Base-by-base conservation (phyloP, 2,797 vertebrate species). In the Darevskia mixta region DNA sequence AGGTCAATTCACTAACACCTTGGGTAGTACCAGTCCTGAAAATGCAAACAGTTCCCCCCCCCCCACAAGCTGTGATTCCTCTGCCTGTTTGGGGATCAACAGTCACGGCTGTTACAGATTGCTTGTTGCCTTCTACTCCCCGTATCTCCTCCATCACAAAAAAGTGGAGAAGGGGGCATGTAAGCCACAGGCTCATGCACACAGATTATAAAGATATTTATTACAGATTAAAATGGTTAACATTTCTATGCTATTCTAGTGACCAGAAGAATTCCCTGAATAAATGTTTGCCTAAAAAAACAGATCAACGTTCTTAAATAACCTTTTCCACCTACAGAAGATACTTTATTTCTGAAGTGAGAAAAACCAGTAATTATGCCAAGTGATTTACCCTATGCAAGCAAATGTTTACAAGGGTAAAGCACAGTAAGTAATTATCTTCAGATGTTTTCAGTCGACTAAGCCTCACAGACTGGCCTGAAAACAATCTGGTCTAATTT, bases 401-500 rank as follows among this genome's bases (percentile, higher is more conserved):
- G 75, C 80, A 32, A 71, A 77, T 0, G 0, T 87, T 84, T 87
- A 80, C 85, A 90, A 76, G 71, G 0, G 9, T 87, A 90, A 73
- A 87, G 86, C 61, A 66, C 73, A 15, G 71, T 43, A 41, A 88
- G 82, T 82, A 88, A 93, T 2, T 84, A 79, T 86, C 91, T 91
- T 93, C 88, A 92, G 86, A 88, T 61, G 81, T 86, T 90, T 83
- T 82, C 89, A 90, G 82, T 45, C 92, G 89, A 87, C 93, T 94
- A 93, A 96, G 90, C 95, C 82, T 86, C 67, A 80, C 64, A 76
- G 88, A 75, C 90, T 88, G 80, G 90, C 87, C 87, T 35, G 88
- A 93, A 95, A 97, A 97, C 96, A 96, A 95, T 91, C 94, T 97
- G 96, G 96, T 97, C 97, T 98, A 98, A 98, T 98, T 98, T 96